phyloP scores from a whole-genome alignment of 2,888 invertebrate species.

The Sminthurides aquaticus region DNA sequence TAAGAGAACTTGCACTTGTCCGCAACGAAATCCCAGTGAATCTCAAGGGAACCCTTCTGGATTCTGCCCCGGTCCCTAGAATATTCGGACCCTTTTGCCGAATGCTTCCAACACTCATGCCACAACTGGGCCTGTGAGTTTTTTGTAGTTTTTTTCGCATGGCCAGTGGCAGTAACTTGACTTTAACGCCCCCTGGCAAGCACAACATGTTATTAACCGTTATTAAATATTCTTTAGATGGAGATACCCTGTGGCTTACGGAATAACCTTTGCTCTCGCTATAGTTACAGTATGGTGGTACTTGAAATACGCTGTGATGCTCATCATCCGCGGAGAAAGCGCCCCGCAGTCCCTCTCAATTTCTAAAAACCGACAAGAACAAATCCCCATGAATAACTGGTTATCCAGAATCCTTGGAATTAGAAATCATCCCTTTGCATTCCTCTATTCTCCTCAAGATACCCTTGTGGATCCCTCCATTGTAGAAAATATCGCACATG shows the following conservation, averaged over 20 bases:
- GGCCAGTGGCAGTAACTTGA: not conserved
- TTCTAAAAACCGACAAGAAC: not conserved
- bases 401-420: slow-evolving; percentile 29
- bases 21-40: slow-evolving; percentile 43
- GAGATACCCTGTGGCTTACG: slow-evolving; percentile 20
- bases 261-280: slow-evolving; percentile 27
- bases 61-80: slow-evolving; percentile 62
- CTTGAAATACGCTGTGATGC: slow-evolving; percentile 25
- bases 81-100: slow-evolving; percentile 54
- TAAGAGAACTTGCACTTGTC: slow-evolving; percentile 27
- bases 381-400: slow-evolving; percentile 37
- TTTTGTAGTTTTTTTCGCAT: not conserved
- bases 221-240: not conserved
- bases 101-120: slow-evolving; percentile 55
- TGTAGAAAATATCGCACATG: slow-evolving; percentile 34
- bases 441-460: slow-evolving; percentile 65
- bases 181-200: no score
- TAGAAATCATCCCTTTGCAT: slow-evolving; percentile 45
- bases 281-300: slow-evolving; percentile 33
- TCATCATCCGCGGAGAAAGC: slow-evolving; percentile 31
- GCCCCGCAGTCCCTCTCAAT: not conserved
- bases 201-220: no score
- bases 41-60: slow-evolving; percentile 60
- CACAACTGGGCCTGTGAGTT: not conserved
- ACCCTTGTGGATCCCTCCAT: slow-evolving; percentile 56